A percentile compares a stretch with the other conserved stretches of the same genome.
phyloP scores from a whole-genome alignment of 92 coral and sea anemone species.

The Diadumene lineata region DNA sequence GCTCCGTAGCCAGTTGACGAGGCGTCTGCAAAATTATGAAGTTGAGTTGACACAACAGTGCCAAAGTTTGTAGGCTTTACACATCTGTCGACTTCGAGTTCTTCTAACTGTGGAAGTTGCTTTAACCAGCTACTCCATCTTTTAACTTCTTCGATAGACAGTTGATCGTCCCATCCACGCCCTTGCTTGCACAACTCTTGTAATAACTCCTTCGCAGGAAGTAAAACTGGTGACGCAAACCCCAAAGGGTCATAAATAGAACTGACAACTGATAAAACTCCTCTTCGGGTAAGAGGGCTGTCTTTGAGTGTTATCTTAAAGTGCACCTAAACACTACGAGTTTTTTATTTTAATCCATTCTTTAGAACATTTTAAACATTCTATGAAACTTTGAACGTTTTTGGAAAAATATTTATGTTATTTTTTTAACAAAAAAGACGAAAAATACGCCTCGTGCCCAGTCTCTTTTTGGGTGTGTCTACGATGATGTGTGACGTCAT shows the following conservation, averaged over 20 bases:
- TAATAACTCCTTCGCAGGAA: constrained; percentile 30
- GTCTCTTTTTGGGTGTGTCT: too few relatives aligned
- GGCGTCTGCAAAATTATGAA: constrained; percentile 45
- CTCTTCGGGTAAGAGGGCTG: constrained; percentile 42
- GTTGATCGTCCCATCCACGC: constrained; percentile 37
- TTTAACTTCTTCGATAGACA: constrained; percentile 23
- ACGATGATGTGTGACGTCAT: too few relatives aligned
- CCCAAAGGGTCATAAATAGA: constrained; percentile 52
- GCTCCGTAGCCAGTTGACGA: constrained; percentile 23
- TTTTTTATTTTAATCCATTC: too few relatives aligned
- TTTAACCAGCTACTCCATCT: constrained; percentile 37
- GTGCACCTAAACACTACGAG: too few relatives aligned
- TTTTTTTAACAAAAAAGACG: too few relatives aligned
- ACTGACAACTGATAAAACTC: constrained; percentile 36
- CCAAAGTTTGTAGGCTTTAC: constrained; percentile 44
- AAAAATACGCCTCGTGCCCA: too few relatives aligned
- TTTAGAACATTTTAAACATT: too few relatives aligned
- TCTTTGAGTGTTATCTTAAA: constrained; percentile 37
- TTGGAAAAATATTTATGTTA: too few relatives aligned
- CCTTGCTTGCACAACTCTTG: constrained; percentile 48
- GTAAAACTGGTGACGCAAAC: constrained; percentile 31
- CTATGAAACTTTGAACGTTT: too few relatives aligned
- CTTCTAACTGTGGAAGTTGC: constrained; percentile 41
- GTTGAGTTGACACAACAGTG: constrained; percentile 38
- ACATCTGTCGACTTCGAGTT: constrained; percentile 28